Percentiles rank a stretch among this genome's conserved stretches.
Evolutionary conservation across 2,888 invertebrate genomes (phyloP).

Genomic region (Physocephala rufipes): DNA sequence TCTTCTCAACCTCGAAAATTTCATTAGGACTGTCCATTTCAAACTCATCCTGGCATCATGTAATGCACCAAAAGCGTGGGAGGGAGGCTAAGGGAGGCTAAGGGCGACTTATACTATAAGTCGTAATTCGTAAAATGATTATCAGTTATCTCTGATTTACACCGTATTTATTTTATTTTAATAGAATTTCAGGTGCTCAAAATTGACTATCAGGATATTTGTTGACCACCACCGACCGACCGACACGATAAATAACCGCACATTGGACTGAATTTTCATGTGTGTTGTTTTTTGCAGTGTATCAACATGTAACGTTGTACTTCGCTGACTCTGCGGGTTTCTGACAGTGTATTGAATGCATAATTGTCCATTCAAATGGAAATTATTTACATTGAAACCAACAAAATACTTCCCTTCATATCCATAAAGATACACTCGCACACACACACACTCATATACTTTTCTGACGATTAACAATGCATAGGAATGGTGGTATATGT

Average conservation of each 20-base stretch:
- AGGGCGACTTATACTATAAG: not conserved
- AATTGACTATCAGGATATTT: conserved; percentile 35
- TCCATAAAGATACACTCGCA: not conserved
- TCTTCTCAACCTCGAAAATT: not conserved
- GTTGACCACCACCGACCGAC: not conserved
- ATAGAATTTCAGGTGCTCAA: conserved; percentile 48
- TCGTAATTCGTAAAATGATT: conserved; percentile 17
- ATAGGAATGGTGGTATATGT: not conserved
- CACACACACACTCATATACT: conserved; percentile 1
- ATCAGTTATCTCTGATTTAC: conserved; percentile 64
- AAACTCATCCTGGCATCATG: not conserved
- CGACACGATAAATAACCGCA: not conserved
- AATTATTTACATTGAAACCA: conserved; percentile 59
- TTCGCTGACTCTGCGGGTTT: not conserved
- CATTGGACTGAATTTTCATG: not conserved
- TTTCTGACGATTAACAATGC: not conserved
- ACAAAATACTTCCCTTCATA: too few relatives aligned
- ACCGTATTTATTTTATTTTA: conserved; percentile 63
- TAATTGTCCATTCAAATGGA: conserved; percentile 63
- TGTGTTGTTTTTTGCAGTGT: conserved; percentile 2
- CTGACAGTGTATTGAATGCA: conserved; percentile 50
- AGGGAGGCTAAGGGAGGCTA: not conserved
- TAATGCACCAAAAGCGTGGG: not conserved
- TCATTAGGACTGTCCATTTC: too few relatives aligned
- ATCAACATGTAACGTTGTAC: not conserved